phyloP scores from a whole-genome alignment of 2,113 vertebrate species.

The Sphyrna mokarran region DNA sequence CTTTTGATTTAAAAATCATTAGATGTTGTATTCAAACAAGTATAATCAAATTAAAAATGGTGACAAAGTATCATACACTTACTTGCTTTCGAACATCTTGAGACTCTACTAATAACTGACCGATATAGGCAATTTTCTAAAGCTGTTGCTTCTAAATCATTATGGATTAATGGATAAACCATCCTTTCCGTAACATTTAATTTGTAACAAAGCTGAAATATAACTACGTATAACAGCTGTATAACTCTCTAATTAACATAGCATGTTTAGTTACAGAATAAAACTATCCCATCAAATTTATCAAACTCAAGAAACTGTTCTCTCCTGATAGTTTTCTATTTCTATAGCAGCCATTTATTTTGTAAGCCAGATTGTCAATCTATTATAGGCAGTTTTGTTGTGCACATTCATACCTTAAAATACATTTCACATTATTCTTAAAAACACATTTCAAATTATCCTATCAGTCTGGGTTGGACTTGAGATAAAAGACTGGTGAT shows the following conservation, averaged over 20 bases:
- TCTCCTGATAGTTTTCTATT: neutral
- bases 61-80: neutral
- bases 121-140: neutral
- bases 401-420: neutral
- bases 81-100: neutral
- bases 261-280: neutral
- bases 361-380: neutral
- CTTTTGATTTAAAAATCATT: too few relatives aligned
- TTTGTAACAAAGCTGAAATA: constrained; percentile 11
- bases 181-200: neutral
- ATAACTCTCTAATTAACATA: neutral
- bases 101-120: neutral
- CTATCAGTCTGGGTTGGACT: neutral
- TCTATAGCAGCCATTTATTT: neutral
- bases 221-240: neutral
- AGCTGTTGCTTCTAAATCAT: neutral
- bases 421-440: neutral
- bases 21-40: neutral
- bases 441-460: neutral
- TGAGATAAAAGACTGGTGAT: neutral
- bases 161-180: neutral
- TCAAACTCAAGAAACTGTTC: neutral
- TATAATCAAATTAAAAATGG: neutral
- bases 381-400: neutral
- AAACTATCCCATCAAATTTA: neutral